Evolutionary conservation across 2,888 invertebrate genomes (phyloP).

Genomic region (Trilocha varians): DNA sequence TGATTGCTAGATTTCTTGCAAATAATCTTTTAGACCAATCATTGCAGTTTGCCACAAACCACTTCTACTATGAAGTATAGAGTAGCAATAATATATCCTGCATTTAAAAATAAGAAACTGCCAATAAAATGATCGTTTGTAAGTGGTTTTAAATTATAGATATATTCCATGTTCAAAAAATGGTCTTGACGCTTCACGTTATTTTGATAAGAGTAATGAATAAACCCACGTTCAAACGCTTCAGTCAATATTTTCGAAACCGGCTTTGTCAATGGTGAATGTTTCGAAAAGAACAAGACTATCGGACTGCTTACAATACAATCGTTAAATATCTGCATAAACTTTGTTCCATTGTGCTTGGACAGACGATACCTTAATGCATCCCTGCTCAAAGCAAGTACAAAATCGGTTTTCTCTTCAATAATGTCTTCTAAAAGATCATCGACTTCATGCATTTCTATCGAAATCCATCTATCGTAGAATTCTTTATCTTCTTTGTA

Average conservation of each 20-base stretch:
- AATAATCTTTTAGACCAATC: too few relatives aligned
- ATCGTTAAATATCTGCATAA: constrained; percentile 36
- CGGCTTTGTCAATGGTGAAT: constrained; percentile 27
- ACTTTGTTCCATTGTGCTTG: constrained; percentile 24
- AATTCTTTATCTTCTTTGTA: constrained; percentile 31
- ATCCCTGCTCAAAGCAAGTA: constrained; percentile 36
- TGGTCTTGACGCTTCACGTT: constrained; percentile 19
- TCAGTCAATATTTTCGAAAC: constrained; percentile 25
- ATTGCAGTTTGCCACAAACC: constrained; percentile 13
- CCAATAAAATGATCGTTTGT: constrained; percentile 28
- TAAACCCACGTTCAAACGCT: constrained; percentile 35
- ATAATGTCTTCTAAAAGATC: constrained; percentile 27
- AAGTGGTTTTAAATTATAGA: constrained; percentile 15
- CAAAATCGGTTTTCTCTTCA: constrained; percentile 29
- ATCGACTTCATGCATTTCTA: constrained; percentile 17
- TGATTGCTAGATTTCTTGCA: too few relatives aligned
- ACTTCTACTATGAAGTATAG: constrained; percentile 36
- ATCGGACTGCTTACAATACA: constrained; percentile 43
- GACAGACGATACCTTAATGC: constrained; percentile 26
- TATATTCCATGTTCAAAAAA: constrained; percentile 13
- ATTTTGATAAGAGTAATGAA: constrained; percentile 20
- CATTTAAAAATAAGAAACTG: constrained; percentile 23
- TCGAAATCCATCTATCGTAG: constrained; percentile 29
- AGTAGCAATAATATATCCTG: constrained; percentile 30
- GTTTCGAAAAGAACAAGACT: constrained; percentile 37